Evolutionary conservation across 2,113 vertebrate species (phyloP), one percentile per base, ranked within the genome.

Genomic region (Maccullochella peelii): DNA sequence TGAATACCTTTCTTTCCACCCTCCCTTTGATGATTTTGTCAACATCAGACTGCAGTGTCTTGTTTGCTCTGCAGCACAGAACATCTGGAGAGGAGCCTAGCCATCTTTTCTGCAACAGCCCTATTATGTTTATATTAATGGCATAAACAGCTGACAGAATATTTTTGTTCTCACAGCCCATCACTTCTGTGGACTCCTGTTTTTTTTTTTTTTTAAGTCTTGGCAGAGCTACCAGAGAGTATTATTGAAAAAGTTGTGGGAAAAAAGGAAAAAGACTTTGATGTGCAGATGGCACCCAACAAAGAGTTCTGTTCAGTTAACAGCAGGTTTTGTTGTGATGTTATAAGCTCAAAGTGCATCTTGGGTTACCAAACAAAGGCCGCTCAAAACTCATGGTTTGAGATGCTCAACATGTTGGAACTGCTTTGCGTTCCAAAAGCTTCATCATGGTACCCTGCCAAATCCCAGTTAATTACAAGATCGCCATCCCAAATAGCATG

Each of bases 381-480:
- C 6, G n/a, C n/a, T 79, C 25, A 75, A 78, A 89, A 77, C 69
- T 88, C 63, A 36, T 30, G 59, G 75, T 86, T 78, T 80, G 77
- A 86, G 81, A 84, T 80, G 50, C 63, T 88, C 79, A 59, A 72
- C 75, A 85, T 88, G 86, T 80, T 91, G 30, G 86, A 83, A 63
- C 72, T 80, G 86, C 50, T 86, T 67, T 55, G 71, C 30, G 72
- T 92, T 92, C 80, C 85, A 85, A 77, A 80, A 86, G 77, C 54
- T 76, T 91, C 87, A 73, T 79, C 77, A 47, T 85, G 86, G 77
- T 90, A 38, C 50, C 52, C 44, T 25, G 79, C 78, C 83, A 93
- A 95, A 93, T 91, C 88, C 82, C 69, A 86, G 52, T 84, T 93
- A 93, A 93, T 93, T 92, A 88, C 80, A 73, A 89, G 79, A 91